Base-by-base conservation (phyloP, 2,888 invertebrate species). In the Aporophyla lueneburgensis region DNA sequence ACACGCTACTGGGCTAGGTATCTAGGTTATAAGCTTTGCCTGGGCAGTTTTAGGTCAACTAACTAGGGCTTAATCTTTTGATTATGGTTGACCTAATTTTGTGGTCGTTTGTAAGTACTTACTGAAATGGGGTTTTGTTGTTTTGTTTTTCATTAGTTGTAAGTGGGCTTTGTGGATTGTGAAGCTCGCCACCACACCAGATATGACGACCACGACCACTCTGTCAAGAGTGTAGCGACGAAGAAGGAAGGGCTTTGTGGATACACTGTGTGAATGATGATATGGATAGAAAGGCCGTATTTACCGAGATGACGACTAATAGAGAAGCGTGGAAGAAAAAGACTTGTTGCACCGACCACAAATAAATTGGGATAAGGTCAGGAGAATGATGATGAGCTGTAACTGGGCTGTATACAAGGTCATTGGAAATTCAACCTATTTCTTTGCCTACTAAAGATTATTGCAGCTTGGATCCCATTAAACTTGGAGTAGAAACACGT, bases 11-110 rank as follows among this genome's bases (percentile, higher is more conserved):
- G 67, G 40, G 3, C 65, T 83, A 65, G 59, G 61, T 69, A 54
- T 72, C 53, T 72, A 73, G 76, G 72, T 54, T 61, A 67, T 46
- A 53, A 51, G 51, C 12, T 46, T 61, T 43, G 46, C 63, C 43
- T 58, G 53, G 53, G 1, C 51, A 1, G n/a, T 61, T 71, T 73
- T 74, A 78, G 71, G 59, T 83, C 53, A 81, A 62, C 43, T 19
- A 58, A 21, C n/a, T 67, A 40, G 14, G 21, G 12, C n/a, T 46
- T 46, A 33, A 59, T 43, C 3, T 51, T 61, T 51, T 43, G 40
- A 49, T 49, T 19, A 49, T 10, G 46, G 27, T 4, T 69, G 59
- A 51, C 40, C 53, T 68, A 65, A 51, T 61, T 67, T 33, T 67
- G 14, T 67, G 33, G n/a, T 67, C n/a, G 6, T 33, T 53, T n/a